Base-by-base conservation (phyloP, 2,113 vertebrate species). In the Pardalotus punctatus region DNA sequence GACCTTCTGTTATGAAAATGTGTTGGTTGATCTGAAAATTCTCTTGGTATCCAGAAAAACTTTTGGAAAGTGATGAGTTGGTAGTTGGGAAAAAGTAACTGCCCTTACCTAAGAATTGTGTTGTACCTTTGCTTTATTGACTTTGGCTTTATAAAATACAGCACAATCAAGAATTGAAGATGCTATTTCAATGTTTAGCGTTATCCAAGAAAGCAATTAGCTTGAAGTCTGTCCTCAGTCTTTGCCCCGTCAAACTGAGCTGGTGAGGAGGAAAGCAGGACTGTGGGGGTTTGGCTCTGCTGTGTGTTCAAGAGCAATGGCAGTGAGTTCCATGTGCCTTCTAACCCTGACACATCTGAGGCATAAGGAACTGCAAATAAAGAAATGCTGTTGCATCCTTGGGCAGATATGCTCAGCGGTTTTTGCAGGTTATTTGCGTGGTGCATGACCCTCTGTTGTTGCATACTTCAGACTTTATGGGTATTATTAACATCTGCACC, bases 401-500 rank as follows among this genome's bases (percentile, higher is more conserved):
- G 70, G 80, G 71, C 91, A 96, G 86, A 50, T 45, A 79, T 96
- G 90, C 91, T 88, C 69, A 58, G 92, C 84, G 72, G 72, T 77
- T 86, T 93, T 93, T 95, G 42, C 96, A 53, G 80, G 78, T 74
- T 78, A 17, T 19, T 81, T 97, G 18, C 43, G 4, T 1, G 70
- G 80, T 95, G 77, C 81, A 71, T 69, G 71, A 82, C 81, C 77
- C 79, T 91, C 85, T 74, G 57, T 67, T 92, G 74, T 65, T 93
- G 73, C 72, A 54, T 95, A 91, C 87, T 92, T 62, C n/a, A 72
- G 62, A 67, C 17, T 76, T 54, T 31, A 11, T 56, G 40, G 15
- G 40, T 73, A 21, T 47, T 58, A 69, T 31, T 74, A 79, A 21
- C 61, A 65, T 13, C 13, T 69, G 13, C 36, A 67, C n/a, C 50